Base-by-base conservation (phyloP, 2,888 invertebrate species). In the Neuroscelio doddi region DNA sequence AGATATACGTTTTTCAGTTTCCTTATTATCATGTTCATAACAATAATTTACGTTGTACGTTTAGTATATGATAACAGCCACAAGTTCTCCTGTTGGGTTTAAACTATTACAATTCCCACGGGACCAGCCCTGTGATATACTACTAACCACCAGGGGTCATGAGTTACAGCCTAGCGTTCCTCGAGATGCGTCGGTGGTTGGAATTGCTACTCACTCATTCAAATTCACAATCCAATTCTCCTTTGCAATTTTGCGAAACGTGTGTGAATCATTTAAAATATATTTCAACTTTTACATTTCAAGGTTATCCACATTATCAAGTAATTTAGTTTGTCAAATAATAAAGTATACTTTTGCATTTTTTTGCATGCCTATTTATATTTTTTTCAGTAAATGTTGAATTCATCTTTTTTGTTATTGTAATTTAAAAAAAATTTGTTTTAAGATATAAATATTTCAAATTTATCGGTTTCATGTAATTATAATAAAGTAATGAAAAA, bases 41-140 rank as follows among this genome's bases (percentile, higher is more conserved):
- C 57, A 57, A 63, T 63, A 63, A 63, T 56, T 63, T 57, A 47
- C 52, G 52, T 21, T 38, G 44, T 49, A 44, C 49, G 44, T 57
- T 64, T 64, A 64, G 57, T 64, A 39, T 57, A 63, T 52, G 63
- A 64, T 64, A 64, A 64, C 63, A 64, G 52, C 63, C 63, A 47
- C 56, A 57, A 63, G 52, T 63, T 63, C 56, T 57, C 56, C 56
- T 57, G 63, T 57, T 63, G 63, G 63, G 53, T 70, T 70, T 68
- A 70, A 70, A 70, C 66, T 70, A 66, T 66, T 58, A 62, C 68
- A 64, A 68, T 46, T 68, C 70, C 66, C 68, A 38, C 45, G 55
- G 45, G 58, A 62, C 50, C 56, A 50, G 32, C 49, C 57, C 57
- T 47, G 66, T 66, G 61, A 68, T 68, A 64, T 68, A 70, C 56